Evolutionary conservation across 2,113 vertebrate species (phyloP).

Genomic region (Oreochromis spilurus): DNA sequence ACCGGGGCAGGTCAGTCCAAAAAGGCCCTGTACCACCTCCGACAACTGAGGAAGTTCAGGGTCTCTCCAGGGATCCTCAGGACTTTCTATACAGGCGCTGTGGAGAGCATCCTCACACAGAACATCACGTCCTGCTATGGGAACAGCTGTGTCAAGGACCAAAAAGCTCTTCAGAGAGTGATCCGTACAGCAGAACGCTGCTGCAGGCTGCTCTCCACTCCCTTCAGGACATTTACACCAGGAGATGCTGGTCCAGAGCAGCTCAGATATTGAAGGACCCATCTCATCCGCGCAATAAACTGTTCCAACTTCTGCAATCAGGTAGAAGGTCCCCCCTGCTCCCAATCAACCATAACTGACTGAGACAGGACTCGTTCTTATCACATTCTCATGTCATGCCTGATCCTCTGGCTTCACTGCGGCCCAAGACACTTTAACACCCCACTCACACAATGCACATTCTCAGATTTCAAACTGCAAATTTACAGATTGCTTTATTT

Average conservation of each 20-base stretch:
- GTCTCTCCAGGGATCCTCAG: not conserved
- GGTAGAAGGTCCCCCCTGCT: not conserved
- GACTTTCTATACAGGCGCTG: not conserved
- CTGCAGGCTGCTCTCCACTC: not conserved
- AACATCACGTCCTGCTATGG: not conserved
- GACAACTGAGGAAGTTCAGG: not conserved
- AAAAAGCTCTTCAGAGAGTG: not conserved
- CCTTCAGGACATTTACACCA: not conserved
- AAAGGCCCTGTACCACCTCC: not conserved
- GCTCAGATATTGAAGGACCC: not conserved
- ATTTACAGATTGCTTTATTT: not conserved
- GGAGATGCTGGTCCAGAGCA: not conserved
- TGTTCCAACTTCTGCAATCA: not conserved
- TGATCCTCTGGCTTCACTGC: not conserved
- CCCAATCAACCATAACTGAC: not conserved
- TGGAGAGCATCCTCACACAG: not conserved
- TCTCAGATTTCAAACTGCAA: not conserved
- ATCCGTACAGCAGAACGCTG: not conserved
- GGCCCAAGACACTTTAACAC: not conserved
- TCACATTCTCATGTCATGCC: not conserved
- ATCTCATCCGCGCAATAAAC: not conserved
- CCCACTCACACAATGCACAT: not conserved
- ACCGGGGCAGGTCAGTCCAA: not conserved
- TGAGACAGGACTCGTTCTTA: not conserved
- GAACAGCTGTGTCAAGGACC: not conserved